Evolutionary conservation across 2,797 vertebrate species (phyloP).

Genomic region (Anniella stebbinsi): DNA sequence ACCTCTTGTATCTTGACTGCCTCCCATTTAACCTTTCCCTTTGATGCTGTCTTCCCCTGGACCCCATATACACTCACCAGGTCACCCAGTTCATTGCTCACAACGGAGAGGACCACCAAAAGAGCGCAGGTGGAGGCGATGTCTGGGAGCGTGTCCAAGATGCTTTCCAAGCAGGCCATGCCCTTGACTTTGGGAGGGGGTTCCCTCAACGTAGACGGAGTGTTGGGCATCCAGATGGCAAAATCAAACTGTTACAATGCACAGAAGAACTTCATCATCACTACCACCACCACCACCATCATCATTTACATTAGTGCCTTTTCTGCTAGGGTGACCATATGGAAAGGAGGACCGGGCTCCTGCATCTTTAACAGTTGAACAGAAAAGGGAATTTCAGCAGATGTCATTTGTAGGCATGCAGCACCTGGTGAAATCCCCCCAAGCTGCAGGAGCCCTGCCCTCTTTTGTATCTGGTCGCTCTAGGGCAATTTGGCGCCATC

Average conservation of each 20-base stretch:
- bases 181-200: slow-evolving; percentile 82
- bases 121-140: slow-evolving; percentile 72
- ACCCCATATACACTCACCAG: slow-evolving; percentile 65
- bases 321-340: too few relatives aligned
- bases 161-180: slow-evolving; percentile 70
- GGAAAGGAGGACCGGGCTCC: too few relatives aligned
- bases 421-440: too few relatives aligned
- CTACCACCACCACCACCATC: too few relatives aligned
- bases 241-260: slow-evolving; percentile 80
- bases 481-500: too few relatives aligned
- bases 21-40: background rate
- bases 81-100: slow-evolving; percentile 74
- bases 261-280: background rate
- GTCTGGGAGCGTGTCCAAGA: slow-evolving; percentile 81
- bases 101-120: slow-evolving; percentile 58
- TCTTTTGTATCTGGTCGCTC: too few relatives aligned
- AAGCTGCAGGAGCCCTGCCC: too few relatives aligned
- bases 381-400: too few relatives aligned
- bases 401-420: too few relatives aligned
- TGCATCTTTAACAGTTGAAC: too few relatives aligned
- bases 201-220: slow-evolving; percentile 72
- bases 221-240: slow-evolving; percentile 79
- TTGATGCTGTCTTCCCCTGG: too few relatives aligned
- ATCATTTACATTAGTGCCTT: too few relatives aligned
- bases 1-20: background rate